Evolutionary conservation across 2,888 invertebrate genomes (phyloP), one percentile per base, ranked within the genome.

Genomic region (Eristalis pertinax): DNA sequence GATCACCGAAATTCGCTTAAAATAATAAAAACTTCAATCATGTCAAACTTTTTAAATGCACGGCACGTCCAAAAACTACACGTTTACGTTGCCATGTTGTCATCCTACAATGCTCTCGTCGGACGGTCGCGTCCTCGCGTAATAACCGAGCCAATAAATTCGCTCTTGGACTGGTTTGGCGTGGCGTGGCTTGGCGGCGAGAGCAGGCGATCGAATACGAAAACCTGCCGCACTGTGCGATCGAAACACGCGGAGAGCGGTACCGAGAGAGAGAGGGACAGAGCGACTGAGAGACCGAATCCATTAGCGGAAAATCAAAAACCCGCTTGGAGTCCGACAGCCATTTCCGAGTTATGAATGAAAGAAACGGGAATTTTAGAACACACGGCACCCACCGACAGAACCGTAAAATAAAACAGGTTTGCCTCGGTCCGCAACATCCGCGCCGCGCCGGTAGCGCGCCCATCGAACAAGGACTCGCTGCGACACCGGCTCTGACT

Each of bases 261-360:
- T 35, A 60, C 68, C 19, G 24, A 67, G 68, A 41, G 10, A 41
- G 50, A 38, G 56, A 32, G 35, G 60, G 0, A 8, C 10, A 76
- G 29, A 22, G 43, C 29, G 50, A 19, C 3, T 7, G 11, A 11
- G 24, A 29, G 43, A 63, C 65, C 29, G 22, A 68, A 58, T 32
- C 50, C 38, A 58, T 41, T 24, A 60, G 60, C 41, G 58, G 64
- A 41, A 41, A 35, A 26, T 50, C 29, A 60, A 65, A n/a, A 24
- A 74, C 62, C 70, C 43, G 22, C 29, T 78, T 74, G 41, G 50
- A 41, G 32, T 60, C 50, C 4, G 15, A 58, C 56, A 41, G 67
- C 38, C 38, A 77, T 70, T 82, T 86, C 78, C 75, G 78, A 75
- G 56, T 86, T 83, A 86, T 86, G 86, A 86, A 86, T 86, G 78